phyloP scores from a whole-genome alignment of 2,113 vertebrate species.

The Brachionichthys hirsutus region DNA sequence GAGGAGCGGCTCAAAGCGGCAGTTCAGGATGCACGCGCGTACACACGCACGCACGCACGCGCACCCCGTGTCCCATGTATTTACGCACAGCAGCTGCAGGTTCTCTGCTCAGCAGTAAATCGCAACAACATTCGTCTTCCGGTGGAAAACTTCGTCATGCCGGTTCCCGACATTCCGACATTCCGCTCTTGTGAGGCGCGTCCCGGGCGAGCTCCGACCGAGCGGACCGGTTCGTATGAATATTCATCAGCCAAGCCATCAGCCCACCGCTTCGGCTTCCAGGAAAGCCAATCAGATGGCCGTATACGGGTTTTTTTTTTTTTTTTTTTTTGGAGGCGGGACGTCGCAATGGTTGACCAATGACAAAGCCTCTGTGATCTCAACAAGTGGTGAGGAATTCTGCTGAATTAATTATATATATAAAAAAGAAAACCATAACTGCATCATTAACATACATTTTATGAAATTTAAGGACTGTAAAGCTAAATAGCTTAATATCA shows the following conservation, averaged over 20 bases:
- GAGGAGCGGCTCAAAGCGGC: constrained; percentile 34
- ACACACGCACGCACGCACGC: too few relatives aligned
- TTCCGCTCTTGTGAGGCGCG: constrained; percentile 52
- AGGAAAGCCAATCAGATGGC: constrained; percentile 54
- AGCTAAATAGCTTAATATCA: too few relatives aligned
- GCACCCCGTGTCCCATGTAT: too few relatives aligned
- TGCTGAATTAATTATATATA: background rate
- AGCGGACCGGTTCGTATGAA: constrained; percentile 44
- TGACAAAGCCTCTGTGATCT: background rate
- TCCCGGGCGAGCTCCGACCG: background rate
- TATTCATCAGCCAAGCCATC: constrained; percentile 69
- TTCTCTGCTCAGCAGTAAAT: too few relatives aligned
- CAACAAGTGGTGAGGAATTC: constrained; percentile 15
- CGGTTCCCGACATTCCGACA: constrained; percentile 35
- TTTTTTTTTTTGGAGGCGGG: constrained; percentile 48
- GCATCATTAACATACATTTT: too few relatives aligned
- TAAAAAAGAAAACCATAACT: background rate
- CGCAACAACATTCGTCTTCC: background rate
- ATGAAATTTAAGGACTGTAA: too few relatives aligned
- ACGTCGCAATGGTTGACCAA: constrained; percentile 16
- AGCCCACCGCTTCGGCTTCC: constrained; percentile 49
- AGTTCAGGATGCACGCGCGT: too few relatives aligned
- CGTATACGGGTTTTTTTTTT: too few relatives aligned
- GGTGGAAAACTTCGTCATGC: constrained; percentile 3
- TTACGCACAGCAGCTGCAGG: constrained; percentile 10